A percentile compares a stretch with the other conserved stretches of the same genome.
Conservation (phyloP, 1,140 invertebrate genomes). For the Hyphantria cunea region DNA sequence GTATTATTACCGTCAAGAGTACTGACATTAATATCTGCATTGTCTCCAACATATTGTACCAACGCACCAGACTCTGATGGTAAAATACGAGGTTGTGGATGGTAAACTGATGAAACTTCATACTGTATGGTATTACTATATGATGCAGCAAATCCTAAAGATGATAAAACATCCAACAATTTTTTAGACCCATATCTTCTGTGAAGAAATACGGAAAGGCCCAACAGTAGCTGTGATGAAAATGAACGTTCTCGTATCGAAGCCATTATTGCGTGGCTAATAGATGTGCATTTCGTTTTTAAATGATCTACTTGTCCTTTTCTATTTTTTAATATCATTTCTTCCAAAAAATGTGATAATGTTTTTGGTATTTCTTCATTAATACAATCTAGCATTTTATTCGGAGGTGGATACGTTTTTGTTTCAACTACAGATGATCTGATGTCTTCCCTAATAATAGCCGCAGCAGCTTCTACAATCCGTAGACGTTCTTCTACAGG, state of each 20-base stretch:
- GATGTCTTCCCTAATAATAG: conserved; percentile 63
- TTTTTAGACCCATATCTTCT: conserved; percentile 31
- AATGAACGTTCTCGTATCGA: conserved; percentile 52
- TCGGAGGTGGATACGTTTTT: conserved; percentile 50
- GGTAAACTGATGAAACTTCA: conserved; percentile 60
- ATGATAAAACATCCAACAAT: conserved; percentile 56
- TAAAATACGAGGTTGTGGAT: conserved; percentile 36
- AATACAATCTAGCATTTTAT: conserved; percentile 45
- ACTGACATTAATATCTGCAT: conserved; percentile 60
- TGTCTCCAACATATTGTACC: conserved; percentile 57
- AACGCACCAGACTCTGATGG: conserved; percentile 3
- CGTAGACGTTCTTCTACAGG: conserved; percentile 32
- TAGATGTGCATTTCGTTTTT: conserved; percentile 52
- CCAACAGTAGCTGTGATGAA: conserved; percentile 57
- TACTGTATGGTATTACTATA: conserved; percentile 28
- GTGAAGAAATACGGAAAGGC: conserved; percentile 56
- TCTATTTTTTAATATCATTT: conserved; percentile 53
- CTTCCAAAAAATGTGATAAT: conserved; percentile 50
- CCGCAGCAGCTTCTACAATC: conserved; percentile 57
- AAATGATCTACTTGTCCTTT: conserved; percentile 40
- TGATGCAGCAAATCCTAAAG: conserved; percentile 54
- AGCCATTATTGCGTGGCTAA: conserved; percentile 59
- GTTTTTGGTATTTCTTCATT: conserved; percentile 55
- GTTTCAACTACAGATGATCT: conserved; percentile 47
- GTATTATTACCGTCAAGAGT: conserved; percentile 60